phyloP scores from a whole-genome alignment of 2,888 invertebrate genomes.

The Leptopterna dolabrata region DNA sequence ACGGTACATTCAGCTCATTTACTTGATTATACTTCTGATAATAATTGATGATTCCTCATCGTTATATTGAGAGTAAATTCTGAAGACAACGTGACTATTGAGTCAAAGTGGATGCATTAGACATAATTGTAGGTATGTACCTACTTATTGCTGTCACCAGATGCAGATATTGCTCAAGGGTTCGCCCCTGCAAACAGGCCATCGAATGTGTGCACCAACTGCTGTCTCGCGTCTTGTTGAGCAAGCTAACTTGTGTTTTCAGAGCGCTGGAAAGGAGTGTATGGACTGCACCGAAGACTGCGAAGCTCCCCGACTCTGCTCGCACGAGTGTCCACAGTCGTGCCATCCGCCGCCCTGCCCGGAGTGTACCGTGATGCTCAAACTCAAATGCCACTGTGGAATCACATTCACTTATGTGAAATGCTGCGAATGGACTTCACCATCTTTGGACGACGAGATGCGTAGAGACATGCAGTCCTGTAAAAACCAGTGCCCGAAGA shows the following conservation, averaged over 20 bases:
- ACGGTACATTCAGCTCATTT: slow-evolving; percentile 52
- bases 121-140: no score
- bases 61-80: no score
- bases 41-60: no score
- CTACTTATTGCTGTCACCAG: no score
- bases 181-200: no score
- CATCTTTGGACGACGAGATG: slow-evolving; percentile 67
- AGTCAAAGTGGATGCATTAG: no score
- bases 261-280: slow-evolving; percentile 69
- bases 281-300: slow-evolving; percentile 74
- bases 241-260: background rate
- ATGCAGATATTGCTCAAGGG: no score
- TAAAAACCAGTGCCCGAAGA: slow-evolving; percentile 87
- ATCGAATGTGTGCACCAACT: no score
- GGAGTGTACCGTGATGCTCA: slow-evolving; percentile 78
- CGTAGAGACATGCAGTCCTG: slow-evolving; percentile 71
- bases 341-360: slow-evolving; percentile 83
- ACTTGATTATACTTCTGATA: no score
- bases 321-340: slow-evolving; percentile 77
- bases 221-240: no score
- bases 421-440: slow-evolving; percentile 76
- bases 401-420: slow-evolving; percentile 79
- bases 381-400: slow-evolving; percentile 85
- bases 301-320: slow-evolving; percentile 76
- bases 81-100: no score